Percentiles rank a stretch among this genome's conserved stretches.
Conservation (phyloP, 2,888 invertebrate genomes). For the Andrena dorsata region DNA sequence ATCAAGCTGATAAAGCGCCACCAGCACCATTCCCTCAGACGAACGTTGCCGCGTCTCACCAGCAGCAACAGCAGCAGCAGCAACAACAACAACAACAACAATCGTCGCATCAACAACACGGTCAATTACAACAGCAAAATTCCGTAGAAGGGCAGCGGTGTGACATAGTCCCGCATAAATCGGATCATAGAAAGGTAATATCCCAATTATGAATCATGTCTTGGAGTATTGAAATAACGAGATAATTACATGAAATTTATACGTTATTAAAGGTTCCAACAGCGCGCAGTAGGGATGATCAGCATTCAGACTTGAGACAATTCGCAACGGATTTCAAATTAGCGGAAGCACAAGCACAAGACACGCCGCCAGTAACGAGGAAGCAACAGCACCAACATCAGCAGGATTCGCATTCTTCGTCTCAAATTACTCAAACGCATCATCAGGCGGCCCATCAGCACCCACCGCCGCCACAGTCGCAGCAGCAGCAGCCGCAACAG, state of each 20-base stretch:
- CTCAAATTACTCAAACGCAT: conserved; percentile 68
- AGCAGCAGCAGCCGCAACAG: conserved; percentile 73
- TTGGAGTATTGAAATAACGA: neutral
- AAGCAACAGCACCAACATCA: conserved; percentile 78
- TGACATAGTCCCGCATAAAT: conserved; percentile 77
- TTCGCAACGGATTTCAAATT: conserved; percentile 94
- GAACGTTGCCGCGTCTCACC: conserved; percentile 77
- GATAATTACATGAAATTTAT: conserved; percentile 11
- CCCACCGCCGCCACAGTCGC: conserved; percentile 65
- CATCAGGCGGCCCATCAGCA: conserved; percentile 75
- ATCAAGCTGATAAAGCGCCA: conserved; percentile 81
- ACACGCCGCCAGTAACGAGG: conserved; percentile 74
- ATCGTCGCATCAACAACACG: conserved; percentile 76
- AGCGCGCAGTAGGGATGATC: conserved; percentile 81
- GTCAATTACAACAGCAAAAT: conserved; percentile 78
- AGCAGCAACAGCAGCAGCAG: conserved; percentile 77
- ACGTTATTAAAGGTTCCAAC: conserved; percentile 72
- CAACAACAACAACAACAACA: conserved; percentile 73
- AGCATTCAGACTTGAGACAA: conserved; percentile 89
- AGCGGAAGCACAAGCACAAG: conserved; percentile 82
- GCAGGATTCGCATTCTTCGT: conserved; percentile 68
- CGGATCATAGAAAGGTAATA: conserved; percentile 81
- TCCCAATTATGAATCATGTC: neutral
- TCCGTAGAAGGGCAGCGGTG: conserved; percentile 79
- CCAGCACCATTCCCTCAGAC: conserved; percentile 83